These are phyloP conservation scores for Neria commutata DNA, from an alignment of 2,888 invertebrate species.

Conservation along the genomic window DNA sequence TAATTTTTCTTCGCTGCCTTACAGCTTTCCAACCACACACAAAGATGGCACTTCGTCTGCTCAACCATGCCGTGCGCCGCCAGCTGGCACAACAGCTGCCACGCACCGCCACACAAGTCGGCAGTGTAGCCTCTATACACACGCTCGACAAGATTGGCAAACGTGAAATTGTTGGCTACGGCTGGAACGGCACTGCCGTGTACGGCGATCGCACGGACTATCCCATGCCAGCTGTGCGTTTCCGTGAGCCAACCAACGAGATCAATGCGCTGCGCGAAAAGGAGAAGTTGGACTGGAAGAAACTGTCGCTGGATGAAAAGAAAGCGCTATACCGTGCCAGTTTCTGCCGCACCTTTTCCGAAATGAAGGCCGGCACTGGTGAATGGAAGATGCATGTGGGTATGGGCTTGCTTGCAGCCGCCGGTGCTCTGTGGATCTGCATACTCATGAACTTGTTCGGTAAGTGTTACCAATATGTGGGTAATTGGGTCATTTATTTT, in stretches of 20 bases:
- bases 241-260: slow-evolving; percentile 79
- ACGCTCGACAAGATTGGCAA: slow-evolving; percentile 71
- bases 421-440: slow-evolving; percentile 49
- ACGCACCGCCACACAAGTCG: slow-evolving; percentile 42
- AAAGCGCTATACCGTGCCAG: slow-evolving; percentile 91
- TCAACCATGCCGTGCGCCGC: slow-evolving; percentile 50
- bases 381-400: slow-evolving; percentile 66
- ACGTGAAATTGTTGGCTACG: slow-evolving; percentile 90
- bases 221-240: slow-evolving; percentile 91
- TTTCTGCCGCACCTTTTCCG: slow-evolving; percentile 92
- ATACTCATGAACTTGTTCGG: slow-evolving; percentile 56
- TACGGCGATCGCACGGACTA: slow-evolving; percentile 81
- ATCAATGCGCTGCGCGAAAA: slow-evolving; percentile 81
- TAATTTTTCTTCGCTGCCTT: no score
- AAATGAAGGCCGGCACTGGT: slow-evolving; percentile 70
- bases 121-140: slow-evolving; percentile 55
- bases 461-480: slow-evolving; percentile 30
- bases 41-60: slow-evolving; percentile 54
- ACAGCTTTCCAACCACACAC: slow-evolving; percentile 14
- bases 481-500: background rate
- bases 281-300: slow-evolving; percentile 97
- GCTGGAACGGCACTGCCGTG: slow-evolving; percentile 80
- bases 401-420: slow-evolving; percentile 49
- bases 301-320: slow-evolving; percentile 87
- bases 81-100: slow-evolving; percentile 48